Evolutionary conservation across 2,113 vertebrate genomes (phyloP), one percentile per base, ranked within the genome.

Genomic region (Stictonetta naevosa): DNA sequence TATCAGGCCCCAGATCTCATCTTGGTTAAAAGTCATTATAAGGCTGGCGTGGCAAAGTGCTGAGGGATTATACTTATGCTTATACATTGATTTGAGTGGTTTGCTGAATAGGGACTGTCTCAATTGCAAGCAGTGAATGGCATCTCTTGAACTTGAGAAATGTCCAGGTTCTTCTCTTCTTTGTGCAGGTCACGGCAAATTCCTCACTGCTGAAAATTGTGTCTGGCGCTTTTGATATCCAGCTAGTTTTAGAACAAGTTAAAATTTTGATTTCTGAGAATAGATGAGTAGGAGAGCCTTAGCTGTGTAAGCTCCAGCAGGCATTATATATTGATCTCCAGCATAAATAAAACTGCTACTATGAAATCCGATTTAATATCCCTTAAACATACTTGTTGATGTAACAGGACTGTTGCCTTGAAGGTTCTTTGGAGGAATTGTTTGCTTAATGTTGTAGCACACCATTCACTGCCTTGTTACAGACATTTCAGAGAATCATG

Each of bases 401-500:
- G 55, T 87, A 90, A 44, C 40, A 17, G 31, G 69, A 83, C 75
- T 86, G 29, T 67, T 93, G 75, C 72, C 86, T 84, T 84, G 74
- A 81, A 77, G 66, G 82, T 86, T 93, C 50, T 44, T 68, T 76
- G 16, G 50, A 86, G 40, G n/a, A 94, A 55, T 28, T 67, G 38
- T 82, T 88, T 63, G 28, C 33, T 90, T 93, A 52, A 77, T 13
- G 4, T 78, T 53, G 42, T 78, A 88, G 46, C 52, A 31, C 1
- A 3, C 29, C 68, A 36, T 11, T 80, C 59, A 81, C 90, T 77
- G 40, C 33, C 52, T 96, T 89, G 44, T 88, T 93, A 81, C 19
- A 42, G 22, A 52, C 60, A 31, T 95, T 97, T 95, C 88, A 86
- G 81, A 93, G 92, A 93, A 60, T 91, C 36, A n/a, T 83, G 44